Conservation (phyloP, 1,140 invertebrate genomes). For the Sogatella furcifera region DNA sequence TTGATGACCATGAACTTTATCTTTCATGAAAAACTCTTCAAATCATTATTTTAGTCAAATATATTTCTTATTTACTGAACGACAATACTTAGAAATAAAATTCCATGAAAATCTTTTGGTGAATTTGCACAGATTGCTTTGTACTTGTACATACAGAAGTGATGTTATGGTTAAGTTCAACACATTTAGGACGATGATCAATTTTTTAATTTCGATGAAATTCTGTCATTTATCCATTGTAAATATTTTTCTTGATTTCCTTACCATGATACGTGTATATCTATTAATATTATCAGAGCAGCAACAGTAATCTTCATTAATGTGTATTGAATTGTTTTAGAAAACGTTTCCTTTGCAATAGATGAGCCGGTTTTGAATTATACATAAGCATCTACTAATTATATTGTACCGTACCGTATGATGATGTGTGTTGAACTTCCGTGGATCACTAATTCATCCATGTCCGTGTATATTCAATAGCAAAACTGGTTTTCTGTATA, state of each 20-base stretch:
- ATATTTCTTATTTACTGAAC: constrained; percentile 3
- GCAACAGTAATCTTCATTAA: too few species aligned
- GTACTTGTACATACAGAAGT: neutral
- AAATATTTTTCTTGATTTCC: too few species aligned
- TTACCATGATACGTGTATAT: too few species aligned
- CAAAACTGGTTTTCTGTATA: constrained; percentile 15
- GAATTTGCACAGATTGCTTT: neutral
- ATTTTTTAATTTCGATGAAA: too few species aligned
- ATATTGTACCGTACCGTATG: too few species aligned
- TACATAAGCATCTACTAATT: too few species aligned
- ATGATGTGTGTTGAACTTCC: neutral
- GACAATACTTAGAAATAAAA: constrained; percentile 15
- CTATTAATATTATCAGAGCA: too few species aligned
- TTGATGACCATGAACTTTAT: neutral
- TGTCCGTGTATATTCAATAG: constrained; percentile 16
- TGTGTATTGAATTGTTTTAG: too few species aligned
- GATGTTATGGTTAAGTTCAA: constrained; percentile 2
- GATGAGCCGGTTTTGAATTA: too few species aligned
- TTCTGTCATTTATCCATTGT: too few species aligned
- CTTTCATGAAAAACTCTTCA: neutral
- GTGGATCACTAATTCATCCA: neutral
- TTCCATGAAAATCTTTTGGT: neutral
- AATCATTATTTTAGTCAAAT: neutral
- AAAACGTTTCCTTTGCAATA: too few species aligned
- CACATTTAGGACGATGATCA: neutral